Evolutionary conservation across 2,797 vertebrate genomes (phyloP).

Genomic region (Clamator glandarius): DNA sequence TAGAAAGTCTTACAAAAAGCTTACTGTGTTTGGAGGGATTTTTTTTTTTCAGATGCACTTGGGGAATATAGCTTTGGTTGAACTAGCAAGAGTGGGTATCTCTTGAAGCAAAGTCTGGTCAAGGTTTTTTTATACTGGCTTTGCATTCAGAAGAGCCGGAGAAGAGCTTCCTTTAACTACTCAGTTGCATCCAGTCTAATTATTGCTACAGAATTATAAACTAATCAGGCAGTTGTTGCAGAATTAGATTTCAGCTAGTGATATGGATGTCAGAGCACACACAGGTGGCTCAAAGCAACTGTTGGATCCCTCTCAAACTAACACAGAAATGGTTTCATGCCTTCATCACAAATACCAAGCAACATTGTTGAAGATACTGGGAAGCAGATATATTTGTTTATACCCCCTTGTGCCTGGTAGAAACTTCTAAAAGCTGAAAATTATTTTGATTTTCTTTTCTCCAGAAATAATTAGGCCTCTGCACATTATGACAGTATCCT

Average conservation of each 20-base stretch:
- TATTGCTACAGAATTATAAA: not conserved
- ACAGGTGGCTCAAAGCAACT: not conserved
- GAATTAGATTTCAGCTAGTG: not conserved
- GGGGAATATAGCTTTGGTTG: not conserved
- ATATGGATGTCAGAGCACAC: not conserved
- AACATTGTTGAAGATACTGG: not conserved
- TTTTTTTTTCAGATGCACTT: not conserved
- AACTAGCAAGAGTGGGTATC: not conserved
- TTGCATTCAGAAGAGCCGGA: not conserved
- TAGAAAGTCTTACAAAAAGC: not conserved
- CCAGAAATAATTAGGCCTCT: not conserved
- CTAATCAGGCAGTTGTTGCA: not conserved
- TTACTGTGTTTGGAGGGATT: not conserved
- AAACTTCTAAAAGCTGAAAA: not conserved
- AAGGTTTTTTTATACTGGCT: not conserved
- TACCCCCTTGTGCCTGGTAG: not conserved
- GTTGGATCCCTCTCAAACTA: not conserved
- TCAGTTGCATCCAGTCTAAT: not conserved
- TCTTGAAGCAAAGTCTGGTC: not conserved
- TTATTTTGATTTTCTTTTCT: not conserved
- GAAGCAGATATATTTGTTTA: not conserved
- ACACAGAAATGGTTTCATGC: not conserved
- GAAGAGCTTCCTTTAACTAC: not conserved
- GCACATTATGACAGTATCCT: not conserved
- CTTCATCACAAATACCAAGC: constrained; percentile 11